A percentile compares a stretch with the other conserved stretches of the same genome.
Conservation (phyloP, 2,797 vertebrate species). For the Synanceia verrucosa region DNA sequence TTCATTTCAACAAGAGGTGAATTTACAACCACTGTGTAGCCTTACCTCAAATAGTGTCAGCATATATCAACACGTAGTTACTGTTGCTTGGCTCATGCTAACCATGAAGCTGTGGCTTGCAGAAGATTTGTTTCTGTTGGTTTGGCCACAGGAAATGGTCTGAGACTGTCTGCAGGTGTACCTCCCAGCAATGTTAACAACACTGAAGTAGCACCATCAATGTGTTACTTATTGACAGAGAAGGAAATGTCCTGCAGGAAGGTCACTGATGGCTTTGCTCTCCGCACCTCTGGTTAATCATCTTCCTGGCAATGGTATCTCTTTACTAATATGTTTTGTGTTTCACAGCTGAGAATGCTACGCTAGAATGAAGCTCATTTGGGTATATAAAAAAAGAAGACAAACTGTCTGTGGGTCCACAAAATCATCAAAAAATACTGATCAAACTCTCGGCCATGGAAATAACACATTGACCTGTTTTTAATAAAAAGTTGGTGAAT, state of each 20-base stretch:
- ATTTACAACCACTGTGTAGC: conserved; percentile 42
- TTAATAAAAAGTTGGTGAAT: background rate
- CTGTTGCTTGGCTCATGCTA: conserved; percentile 41
- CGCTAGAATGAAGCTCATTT: too few relatives aligned
- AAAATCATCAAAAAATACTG: too few relatives aligned
- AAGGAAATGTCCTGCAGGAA: conserved; percentile 45
- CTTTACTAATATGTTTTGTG: background rate
- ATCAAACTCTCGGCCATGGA: accelerated
- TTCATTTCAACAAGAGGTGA: conserved; percentile 62
- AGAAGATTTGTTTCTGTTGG: conserved; percentile 46
- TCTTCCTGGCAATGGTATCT: conserved; percentile 24
- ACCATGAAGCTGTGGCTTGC: conserved; percentile 42
- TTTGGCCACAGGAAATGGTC: conserved; percentile 54
- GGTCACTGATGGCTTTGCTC: conserved; percentile 45
- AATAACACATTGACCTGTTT: background rate
- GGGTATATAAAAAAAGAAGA: too few relatives aligned
- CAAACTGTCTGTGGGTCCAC: too few relatives aligned
- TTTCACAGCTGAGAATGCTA: background rate
- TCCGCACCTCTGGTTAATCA: conserved; percentile 42
- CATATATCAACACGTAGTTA: conserved; percentile 61
- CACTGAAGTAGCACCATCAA: background rate
- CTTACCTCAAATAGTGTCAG: conserved; percentile 37
- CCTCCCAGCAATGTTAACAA: background rate
- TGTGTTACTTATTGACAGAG: conserved; percentile 49
- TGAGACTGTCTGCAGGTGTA: conserved; percentile 50